These are phyloP conservation scores for Trinorchestia longiramus DNA, from an alignment of 1,140 invertebrate species.

Conservation along the genomic window DNA sequence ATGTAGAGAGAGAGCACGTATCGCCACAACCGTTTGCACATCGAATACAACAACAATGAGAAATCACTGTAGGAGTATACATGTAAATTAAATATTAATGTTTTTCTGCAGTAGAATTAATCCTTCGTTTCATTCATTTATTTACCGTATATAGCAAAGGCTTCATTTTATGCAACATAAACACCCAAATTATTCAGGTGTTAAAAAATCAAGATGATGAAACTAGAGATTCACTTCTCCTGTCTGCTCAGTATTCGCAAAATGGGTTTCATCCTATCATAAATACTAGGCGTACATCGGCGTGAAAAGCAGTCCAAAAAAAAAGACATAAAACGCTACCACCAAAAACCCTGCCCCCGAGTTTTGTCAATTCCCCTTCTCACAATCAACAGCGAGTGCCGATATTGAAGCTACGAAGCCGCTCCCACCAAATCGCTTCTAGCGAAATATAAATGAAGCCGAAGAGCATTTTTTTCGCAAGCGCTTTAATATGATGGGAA, in stretches of 20 bases:
- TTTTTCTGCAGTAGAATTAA: too few species aligned
- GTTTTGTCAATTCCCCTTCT: not conserved
- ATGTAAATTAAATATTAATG: too few species aligned
- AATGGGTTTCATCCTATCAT: not conserved
- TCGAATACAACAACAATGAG: too few species aligned
- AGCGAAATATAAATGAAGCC: slow-evolving; percentile 8
- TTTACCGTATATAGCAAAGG: too few species aligned
- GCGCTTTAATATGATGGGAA: slow-evolving; percentile 16
- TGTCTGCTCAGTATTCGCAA: not conserved
- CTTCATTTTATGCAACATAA: too few species aligned
- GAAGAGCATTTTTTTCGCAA: not conserved
- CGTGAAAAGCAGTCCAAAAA: not conserved
- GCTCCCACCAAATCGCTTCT: not conserved
- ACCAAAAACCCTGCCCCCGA: not conserved
- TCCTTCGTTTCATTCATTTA: too few species aligned
- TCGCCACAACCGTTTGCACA: too few species aligned
- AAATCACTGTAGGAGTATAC: too few species aligned
- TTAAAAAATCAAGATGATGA: not conserved
- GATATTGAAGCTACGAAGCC: not conserved
- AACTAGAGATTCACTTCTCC: not conserved
- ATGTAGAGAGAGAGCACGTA: too few species aligned
- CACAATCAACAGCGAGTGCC: not conserved
- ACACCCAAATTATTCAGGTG: too few species aligned
- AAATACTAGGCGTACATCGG: not conserved
- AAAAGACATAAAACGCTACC: not conserved